phyloP scores from a whole-genome alignment of 2,113 vertebrate species.

The Cryptomyrus ogoouensis region DNA sequence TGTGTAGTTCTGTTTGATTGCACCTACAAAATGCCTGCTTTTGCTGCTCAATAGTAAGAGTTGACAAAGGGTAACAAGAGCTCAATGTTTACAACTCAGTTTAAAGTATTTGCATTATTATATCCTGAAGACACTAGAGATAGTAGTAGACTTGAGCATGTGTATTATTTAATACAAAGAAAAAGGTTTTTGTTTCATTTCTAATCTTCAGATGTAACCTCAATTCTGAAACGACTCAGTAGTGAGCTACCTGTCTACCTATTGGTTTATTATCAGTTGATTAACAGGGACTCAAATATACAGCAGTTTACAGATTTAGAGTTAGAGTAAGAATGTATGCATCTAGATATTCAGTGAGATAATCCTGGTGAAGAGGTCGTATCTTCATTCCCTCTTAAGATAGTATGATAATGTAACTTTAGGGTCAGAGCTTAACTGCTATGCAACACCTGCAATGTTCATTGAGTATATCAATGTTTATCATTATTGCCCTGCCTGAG shows the following conservation, averaged over 20 bases:
- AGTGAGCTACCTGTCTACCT: background rate
- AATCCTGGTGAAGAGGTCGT: background rate
- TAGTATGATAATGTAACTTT: background rate
- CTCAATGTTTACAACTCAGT: background rate
- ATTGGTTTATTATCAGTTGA: background rate
- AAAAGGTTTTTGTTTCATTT: background rate
- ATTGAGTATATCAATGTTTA: background rate
- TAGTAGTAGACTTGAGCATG: background rate
- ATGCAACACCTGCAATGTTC: background rate
- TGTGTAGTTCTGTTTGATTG: background rate
- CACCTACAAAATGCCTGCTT: background rate
- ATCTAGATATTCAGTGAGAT: background rate
- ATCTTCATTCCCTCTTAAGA: background rate
- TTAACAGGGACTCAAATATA: background rate
- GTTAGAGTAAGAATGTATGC: background rate
- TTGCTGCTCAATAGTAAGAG: background rate
- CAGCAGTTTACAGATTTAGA: background rate
- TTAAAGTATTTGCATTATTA: background rate
- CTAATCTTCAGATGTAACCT: background rate
- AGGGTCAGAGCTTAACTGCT: background rate
- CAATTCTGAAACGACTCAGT: background rate
- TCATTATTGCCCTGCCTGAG: conserved; percentile 6
- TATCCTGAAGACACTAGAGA: background rate
- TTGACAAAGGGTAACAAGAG: background rate
- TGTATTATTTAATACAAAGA: background rate